phyloP scores from a whole-genome alignment of 1,140 invertebrate genomes.

The Drosophila persimilis region DNA sequence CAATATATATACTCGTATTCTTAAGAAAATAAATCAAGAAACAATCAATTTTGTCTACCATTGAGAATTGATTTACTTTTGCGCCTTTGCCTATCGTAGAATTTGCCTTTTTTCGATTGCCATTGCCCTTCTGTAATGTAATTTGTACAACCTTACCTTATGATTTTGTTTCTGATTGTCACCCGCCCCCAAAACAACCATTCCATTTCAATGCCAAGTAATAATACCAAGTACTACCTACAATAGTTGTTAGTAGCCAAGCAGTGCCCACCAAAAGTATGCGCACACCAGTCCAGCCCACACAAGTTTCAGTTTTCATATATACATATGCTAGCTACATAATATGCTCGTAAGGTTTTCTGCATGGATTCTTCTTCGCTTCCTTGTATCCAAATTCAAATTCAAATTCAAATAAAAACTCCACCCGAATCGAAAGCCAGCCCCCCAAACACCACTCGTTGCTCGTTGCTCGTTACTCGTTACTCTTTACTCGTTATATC shows the following conservation, averaged over 20 bases:
- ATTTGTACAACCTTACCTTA: slow-evolving; percentile 50
- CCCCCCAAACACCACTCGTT: neutral
- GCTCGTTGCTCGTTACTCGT: neutral
- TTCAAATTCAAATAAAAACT: neutral
- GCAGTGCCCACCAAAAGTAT: slow-evolving; percentile 44
- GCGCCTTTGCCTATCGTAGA: slow-evolving; percentile 57
- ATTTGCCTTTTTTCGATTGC: slow-evolving; percentile 32
- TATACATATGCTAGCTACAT: too few relatives aligned
- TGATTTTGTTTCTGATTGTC: slow-evolving; percentile 7
- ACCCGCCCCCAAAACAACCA: slow-evolving; percentile 8
- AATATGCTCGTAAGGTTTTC: slow-evolving; percentile 33
- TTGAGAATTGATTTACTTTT: slow-evolving; percentile 61
- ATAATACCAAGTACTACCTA: slow-evolving; percentile 15
- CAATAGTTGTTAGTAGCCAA: neutral
- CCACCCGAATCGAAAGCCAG: slow-evolving; percentile 29
- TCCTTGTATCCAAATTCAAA: slow-evolving; percentile 21
- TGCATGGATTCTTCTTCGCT: slow-evolving; percentile 55
- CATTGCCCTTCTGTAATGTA: slow-evolving; percentile 49
- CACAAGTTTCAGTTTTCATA: slow-evolving; percentile 29
- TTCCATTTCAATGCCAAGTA: slow-evolving; percentile 23
- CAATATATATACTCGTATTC: slow-evolving; percentile 30
- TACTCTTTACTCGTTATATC: too few relatives aligned
- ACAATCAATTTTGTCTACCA: slow-evolving; percentile 59
- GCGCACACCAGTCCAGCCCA: slow-evolving; percentile 32
- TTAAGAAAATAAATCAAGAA: slow-evolving; percentile 41